phyloP scores from a whole-genome alignment of 1,140 invertebrate species.

The Lepidurus arcticus region DNA sequence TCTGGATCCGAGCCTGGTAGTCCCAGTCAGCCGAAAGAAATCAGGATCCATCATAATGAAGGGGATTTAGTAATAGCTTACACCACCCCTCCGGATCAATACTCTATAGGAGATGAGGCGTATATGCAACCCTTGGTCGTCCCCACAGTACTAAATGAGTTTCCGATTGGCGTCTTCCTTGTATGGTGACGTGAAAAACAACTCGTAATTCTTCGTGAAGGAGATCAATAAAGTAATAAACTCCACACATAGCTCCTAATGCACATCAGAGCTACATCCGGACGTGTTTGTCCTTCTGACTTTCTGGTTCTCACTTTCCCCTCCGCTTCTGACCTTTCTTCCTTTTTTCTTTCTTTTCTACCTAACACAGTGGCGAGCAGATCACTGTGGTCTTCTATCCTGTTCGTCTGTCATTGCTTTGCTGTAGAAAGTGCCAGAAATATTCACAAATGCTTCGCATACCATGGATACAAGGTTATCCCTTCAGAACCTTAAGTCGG shows the following conservation, averaged over 20 bases:
- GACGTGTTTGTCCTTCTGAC: neutral
- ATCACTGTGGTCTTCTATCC: too few species aligned
- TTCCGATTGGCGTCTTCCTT: slow-evolving; percentile 6
- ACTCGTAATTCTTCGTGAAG: neutral
- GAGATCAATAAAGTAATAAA: slow-evolving; percentile 4
- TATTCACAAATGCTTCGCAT: too few species aligned
- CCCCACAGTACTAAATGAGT: slow-evolving; percentile 11
- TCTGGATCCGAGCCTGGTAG: too few species aligned
- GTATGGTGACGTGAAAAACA: neutral
- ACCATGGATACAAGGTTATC: too few species aligned
- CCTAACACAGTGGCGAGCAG: neutral
- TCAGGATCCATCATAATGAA: neutral
- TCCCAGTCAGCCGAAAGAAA: neutral
- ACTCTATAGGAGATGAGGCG: neutral
- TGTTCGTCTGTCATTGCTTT: too few species aligned
- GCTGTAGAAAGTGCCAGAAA: too few species aligned
- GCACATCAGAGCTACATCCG: neutral
- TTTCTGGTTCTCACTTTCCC: neutral
- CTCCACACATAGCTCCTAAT: neutral
- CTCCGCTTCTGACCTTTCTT: neutral
- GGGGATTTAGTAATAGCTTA: neutral
- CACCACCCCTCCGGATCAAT: neutral
- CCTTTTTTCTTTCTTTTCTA: neutral
- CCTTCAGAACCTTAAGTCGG: too few species aligned
- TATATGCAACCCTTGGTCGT: neutral